A percentile compares a stretch with the other conserved stretches of the same genome.
Evolutionary conservation across 2,888 invertebrate genomes (phyloP).

Genomic region (Nudaria mundana): DNA sequence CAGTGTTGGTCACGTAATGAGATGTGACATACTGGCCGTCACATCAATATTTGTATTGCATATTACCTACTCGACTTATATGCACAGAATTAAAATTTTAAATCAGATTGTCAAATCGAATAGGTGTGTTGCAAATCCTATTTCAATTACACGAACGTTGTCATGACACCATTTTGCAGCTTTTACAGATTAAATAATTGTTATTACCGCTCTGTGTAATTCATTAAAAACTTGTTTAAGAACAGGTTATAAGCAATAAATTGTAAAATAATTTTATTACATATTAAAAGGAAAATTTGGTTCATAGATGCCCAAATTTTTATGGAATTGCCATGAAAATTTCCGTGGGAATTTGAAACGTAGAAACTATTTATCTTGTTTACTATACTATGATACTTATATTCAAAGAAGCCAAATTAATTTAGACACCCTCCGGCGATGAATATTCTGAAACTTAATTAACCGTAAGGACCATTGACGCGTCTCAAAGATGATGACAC

Average conservation of each 20-base stretch:
- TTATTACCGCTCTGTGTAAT: no score
- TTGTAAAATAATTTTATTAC: no score
- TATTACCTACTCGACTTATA: neutral
- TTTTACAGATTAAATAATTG: no score
- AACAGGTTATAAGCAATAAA: no score
- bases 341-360: no score
- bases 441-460: slow-evolving; percentile 22
- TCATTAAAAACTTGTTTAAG: no score
- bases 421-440: slow-evolving; percentile 15
- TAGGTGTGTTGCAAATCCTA: neutral
- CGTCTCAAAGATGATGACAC: slow-evolving; percentile 17
- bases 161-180: no score
- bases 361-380: no score
- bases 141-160: neutral
- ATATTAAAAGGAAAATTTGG: no score
- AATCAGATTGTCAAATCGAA: neutral
- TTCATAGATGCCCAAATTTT: no score
- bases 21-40: slow-evolving; percentile 31
- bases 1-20: slow-evolving; percentile 43
- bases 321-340: no score
- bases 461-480: slow-evolving; percentile 19
- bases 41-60: slow-evolving; percentile 26
- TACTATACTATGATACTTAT: no score
- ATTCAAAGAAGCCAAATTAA: slow-evolving; percentile 11
- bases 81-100: neutral